These are phyloP conservation scores for Chrysina gloriosa DNA, from an alignment of 2,888 invertebrate species.

Conservation along the genomic window DNA sequence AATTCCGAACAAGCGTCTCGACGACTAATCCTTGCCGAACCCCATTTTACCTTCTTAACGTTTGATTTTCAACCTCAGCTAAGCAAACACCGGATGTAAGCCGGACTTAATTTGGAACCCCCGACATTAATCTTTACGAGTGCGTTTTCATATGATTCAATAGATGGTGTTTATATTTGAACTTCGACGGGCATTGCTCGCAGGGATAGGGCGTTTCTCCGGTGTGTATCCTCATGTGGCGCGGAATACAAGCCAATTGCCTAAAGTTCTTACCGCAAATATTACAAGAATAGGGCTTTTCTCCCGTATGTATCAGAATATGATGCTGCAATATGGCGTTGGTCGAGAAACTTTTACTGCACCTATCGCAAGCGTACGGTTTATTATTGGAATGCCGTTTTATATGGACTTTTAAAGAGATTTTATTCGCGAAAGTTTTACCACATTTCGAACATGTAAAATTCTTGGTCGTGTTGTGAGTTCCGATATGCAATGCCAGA, in stretches of 20 bases:
- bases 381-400: conserved; percentile 13
- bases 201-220: conserved; percentile 10
- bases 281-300: conserved; percentile 12
- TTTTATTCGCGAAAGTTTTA: conserved; percentile 12
- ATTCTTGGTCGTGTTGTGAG: neutral
- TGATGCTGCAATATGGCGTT: neutral
- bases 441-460: conserved; percentile 8
- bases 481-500: neutral
- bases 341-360: conserved; percentile 1
- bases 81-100: too few species aligned
- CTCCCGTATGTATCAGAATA: neutral
- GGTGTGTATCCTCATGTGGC: conserved; percentile 22
- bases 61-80: too few species aligned
- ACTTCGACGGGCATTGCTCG: neutral
- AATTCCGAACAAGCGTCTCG: too few species aligned
- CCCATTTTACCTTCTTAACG: too few species aligned
- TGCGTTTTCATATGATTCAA: conserved; percentile 4
- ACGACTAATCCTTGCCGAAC: too few species aligned
- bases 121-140: neutral
- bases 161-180: conserved; percentile 3
- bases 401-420: neutral
- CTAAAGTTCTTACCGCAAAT: conserved; percentile 8
- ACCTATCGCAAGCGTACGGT: conserved; percentile 4
- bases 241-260: neutral
- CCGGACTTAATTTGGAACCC: too few species aligned